A percentile compares a stretch with the other conserved stretches of the same genome.
Conservation (phyloP, 2,797 vertebrate species). For the Tadarida brasiliensis region DNA sequence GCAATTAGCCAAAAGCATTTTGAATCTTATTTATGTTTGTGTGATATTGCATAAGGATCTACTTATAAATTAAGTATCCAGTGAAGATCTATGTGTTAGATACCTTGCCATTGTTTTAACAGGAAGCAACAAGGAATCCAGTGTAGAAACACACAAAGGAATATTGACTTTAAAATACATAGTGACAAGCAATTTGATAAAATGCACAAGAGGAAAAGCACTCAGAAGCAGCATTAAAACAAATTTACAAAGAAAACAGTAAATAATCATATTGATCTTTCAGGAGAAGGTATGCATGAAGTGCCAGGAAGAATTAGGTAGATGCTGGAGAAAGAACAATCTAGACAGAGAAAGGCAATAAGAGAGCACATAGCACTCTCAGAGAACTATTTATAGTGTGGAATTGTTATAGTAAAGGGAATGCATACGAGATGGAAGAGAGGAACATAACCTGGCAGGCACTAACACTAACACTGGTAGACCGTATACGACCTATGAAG, state of each 20-base stretch:
- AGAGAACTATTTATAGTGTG: not conserved
- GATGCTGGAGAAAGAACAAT: not conserved
- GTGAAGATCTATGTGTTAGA: not conserved
- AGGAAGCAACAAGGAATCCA: not conserved
- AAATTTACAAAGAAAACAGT: not conserved
- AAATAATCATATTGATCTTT: not conserved
- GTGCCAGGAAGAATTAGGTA: not conserved
- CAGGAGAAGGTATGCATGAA: not conserved
- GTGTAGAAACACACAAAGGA: not conserved
- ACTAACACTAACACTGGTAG: not conserved
- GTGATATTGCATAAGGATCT: not conserved
- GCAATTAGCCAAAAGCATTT: not conserved
- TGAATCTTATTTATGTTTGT: not conserved
- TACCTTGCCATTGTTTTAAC: not conserved
- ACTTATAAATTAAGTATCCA: constrained; percentile 1
- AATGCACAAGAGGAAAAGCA: not conserved
- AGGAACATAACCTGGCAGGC: too few relatives aligned
- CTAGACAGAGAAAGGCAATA: not conserved
- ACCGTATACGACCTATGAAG: not conserved
- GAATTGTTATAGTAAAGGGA: not conserved
- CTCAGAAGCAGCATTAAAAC: not conserved
- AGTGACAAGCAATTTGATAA: not conserved
- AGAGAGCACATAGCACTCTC: not conserved
- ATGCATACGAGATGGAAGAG: not conserved
- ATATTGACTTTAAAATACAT: not conserved